Conservation (phyloP, 2,113 vertebrate genomes). For the human (Homo sapiens) region DNA sequence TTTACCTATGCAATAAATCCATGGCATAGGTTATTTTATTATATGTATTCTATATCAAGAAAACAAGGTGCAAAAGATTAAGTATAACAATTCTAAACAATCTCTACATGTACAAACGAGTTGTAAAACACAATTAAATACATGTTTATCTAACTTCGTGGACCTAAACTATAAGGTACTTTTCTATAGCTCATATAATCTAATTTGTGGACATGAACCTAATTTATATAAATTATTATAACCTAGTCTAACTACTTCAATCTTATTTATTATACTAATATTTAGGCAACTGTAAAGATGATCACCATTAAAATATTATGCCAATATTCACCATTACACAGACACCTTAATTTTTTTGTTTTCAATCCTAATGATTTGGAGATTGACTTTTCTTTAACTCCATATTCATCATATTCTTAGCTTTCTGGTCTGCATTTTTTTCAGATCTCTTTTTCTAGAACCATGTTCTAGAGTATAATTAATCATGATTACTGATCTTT, state of each 20-base stretch:
- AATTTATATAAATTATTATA: not conserved
- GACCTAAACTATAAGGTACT: not conserved
- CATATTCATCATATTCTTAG: not conserved
- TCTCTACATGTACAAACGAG: not conserved
- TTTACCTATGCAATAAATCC: not conserved
- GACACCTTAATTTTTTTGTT: not conserved
- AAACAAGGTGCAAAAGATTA: not conserved
- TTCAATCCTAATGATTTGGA: not conserved
- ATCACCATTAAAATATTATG: not conserved
- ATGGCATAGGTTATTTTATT: not conserved
- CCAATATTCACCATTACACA: not conserved
- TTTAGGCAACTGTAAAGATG: not conserved
- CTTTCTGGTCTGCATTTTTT: not conserved
- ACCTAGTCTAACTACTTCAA: not conserved
- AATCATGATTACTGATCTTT: slow-evolving; percentile 48
- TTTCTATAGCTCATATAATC: not conserved
- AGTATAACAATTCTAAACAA: not conserved
- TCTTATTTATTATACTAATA: not conserved
- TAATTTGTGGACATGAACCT: not conserved
- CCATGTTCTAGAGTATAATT: slow-evolving; percentile 47
- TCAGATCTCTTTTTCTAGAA: not conserved
- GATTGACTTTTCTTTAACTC: not conserved
- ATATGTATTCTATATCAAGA: not conserved
- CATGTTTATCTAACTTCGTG: not conserved
- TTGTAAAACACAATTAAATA: not conserved